phyloP scores from a whole-genome alignment of 2,888 invertebrate species.

The Caenorhabditis sp. region DNA sequence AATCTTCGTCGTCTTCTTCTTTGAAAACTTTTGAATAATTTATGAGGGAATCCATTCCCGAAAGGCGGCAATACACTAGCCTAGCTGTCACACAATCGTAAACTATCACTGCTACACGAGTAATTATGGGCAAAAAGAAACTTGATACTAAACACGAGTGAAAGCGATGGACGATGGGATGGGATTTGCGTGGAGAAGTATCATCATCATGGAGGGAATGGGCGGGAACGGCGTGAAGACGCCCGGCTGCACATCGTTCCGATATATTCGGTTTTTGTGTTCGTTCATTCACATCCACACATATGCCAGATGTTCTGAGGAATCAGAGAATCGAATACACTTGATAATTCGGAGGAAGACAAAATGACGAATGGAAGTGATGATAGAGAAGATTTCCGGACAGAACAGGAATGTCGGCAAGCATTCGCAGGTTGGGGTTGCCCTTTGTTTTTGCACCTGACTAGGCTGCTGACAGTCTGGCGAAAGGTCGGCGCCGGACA shows the following conservation, averaged over 20 bases:
- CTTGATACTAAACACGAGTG: slow-evolving; percentile 35
- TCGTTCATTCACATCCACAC: not conserved
- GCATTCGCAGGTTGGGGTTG: slow-evolving; percentile 1
- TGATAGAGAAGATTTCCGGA: slow-evolving; percentile 3
- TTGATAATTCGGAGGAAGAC: slow-evolving; percentile 12
- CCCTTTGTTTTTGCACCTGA: slow-evolving; percentile 56
- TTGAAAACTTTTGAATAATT: slow-evolving; percentile 44
- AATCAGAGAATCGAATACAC: not conserved
- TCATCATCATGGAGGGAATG: slow-evolving; percentile 44
- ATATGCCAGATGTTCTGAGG: slow-evolving; percentile 37
- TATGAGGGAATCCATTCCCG: slow-evolving; percentile 37
- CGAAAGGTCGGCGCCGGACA: slow-evolving; percentile 53
- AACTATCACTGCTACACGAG: slow-evolving; percentile 7
- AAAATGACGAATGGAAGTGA: not conserved
- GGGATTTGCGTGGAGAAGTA: slow-evolving; percentile 42
- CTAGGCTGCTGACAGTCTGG: slow-evolving; percentile 33
- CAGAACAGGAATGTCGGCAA: slow-evolving; percentile 18
- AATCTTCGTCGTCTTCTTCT: slow-evolving; percentile 32
- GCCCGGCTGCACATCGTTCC: slow-evolving; percentile 41
- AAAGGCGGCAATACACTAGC: slow-evolving; percentile 36
- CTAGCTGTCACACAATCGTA: slow-evolving; percentile 28
- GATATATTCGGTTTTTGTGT: slow-evolving; percentile 42
- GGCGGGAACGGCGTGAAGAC: slow-evolving; percentile 31
- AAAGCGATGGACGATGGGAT: slow-evolving; percentile 12
- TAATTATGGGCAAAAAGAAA: slow-evolving; percentile 33